A percentile compares a stretch with the other conserved stretches of the same genome.
Evolutionary conservation across 2,113 vertebrate species (phyloP).

Genomic region (Ctenodactylus gundi): DNA sequence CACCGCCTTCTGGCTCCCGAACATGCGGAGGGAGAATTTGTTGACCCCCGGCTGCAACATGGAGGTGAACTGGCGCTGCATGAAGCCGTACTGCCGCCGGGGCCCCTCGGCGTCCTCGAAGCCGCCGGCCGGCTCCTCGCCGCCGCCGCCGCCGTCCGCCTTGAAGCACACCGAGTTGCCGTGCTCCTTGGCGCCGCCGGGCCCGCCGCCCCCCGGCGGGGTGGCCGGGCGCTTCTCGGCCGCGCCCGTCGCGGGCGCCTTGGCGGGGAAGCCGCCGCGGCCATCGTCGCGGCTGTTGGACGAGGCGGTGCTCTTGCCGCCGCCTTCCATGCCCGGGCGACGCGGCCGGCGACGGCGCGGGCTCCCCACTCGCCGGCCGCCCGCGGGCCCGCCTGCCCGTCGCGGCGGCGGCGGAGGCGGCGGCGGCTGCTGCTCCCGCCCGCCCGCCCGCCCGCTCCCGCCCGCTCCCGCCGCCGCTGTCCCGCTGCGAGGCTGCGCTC

Average conservation of each 20-base stretch:
- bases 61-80: slow-evolving; percentile 98
- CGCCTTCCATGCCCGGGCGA: slow-evolving; percentile 87
- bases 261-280: slow-evolving; percentile 79
- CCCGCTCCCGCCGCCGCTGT: slow-evolving; percentile 74
- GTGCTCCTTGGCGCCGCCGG: slow-evolving; percentile 89
- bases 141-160: slow-evolving; percentile 87
- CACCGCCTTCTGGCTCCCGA: slow-evolving; percentile 98
- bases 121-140: slow-evolving; percentile 89
- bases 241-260: slow-evolving; percentile 74
- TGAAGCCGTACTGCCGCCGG: slow-evolving; percentile 91
- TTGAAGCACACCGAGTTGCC: slow-evolving; percentile 96
- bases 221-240: slow-evolving; percentile 80
- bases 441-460: slow-evolving; percentile 62
- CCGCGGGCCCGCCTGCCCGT: slow-evolving; percentile 86
- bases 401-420: slow-evolving; percentile 67
- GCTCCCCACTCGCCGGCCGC: slow-evolving; percentile 80
- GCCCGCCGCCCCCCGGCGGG: slow-evolving; percentile 75
- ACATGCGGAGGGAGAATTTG: slow-evolving; percentile 99
- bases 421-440: slow-evolving; percentile 55
- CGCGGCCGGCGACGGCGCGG: slow-evolving; percentile 60
- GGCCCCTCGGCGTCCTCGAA: slow-evolving; percentile 91
- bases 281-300: slow-evolving; percentile 92
- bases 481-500: slow-evolving; percentile 68
- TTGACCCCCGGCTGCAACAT: slow-evolving; percentile 99
- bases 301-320: slow-evolving; percentile 92